Evolutionary conservation across 1,140 invertebrate genomes (phyloP).

Genomic region (Pseudomyrmex flavicornis): DNA sequence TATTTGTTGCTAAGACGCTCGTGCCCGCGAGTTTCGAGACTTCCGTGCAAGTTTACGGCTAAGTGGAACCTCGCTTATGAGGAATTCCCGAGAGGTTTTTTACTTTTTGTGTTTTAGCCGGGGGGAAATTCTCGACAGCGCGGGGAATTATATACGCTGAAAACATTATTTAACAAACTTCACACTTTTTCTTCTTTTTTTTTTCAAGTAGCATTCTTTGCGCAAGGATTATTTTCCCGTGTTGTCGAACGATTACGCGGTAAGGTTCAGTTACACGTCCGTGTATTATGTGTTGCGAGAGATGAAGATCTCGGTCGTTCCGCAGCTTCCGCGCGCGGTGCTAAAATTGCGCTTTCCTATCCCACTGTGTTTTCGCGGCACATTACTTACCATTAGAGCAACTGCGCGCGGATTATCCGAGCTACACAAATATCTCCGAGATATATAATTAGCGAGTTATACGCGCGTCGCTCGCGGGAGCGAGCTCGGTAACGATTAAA

Average conservation of each 20-base stretch:
- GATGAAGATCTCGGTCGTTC: constrained; percentile 35
- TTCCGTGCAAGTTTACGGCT: constrained; percentile 21
- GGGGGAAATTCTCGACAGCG: too few relatives aligned
- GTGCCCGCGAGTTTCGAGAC: constrained; percentile 29
- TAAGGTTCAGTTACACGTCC: background rate
- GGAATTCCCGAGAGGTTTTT: background rate
- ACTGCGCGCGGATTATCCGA: constrained; percentile 56
- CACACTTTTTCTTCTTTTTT: too few relatives aligned
- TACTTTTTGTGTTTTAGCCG: too few relatives aligned
- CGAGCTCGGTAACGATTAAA: constrained; percentile 55
- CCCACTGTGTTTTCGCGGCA: constrained; percentile 11
- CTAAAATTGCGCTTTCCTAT: constrained; percentile 23
- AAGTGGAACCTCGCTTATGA: constrained; percentile 13
- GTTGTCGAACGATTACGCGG: too few relatives aligned
- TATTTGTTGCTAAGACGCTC: constrained; percentile 42
- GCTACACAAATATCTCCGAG: constrained; percentile 54
- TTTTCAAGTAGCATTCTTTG: too few relatives aligned
- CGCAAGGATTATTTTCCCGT: too few relatives aligned
- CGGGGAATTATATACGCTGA: too few relatives aligned
- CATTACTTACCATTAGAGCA: constrained; percentile 60
- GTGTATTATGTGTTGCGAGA: background rate
- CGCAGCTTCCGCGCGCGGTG: background rate
- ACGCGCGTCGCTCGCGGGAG: constrained; percentile 32
- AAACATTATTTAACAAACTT: too few relatives aligned
- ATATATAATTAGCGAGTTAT: constrained; percentile 55